A percentile compares a stretch with the other conserved stretches of the same genome.
Evolutionary conservation across 2,113 vertebrate genomes (phyloP).

Genomic region (Mus musculus): DNA sequence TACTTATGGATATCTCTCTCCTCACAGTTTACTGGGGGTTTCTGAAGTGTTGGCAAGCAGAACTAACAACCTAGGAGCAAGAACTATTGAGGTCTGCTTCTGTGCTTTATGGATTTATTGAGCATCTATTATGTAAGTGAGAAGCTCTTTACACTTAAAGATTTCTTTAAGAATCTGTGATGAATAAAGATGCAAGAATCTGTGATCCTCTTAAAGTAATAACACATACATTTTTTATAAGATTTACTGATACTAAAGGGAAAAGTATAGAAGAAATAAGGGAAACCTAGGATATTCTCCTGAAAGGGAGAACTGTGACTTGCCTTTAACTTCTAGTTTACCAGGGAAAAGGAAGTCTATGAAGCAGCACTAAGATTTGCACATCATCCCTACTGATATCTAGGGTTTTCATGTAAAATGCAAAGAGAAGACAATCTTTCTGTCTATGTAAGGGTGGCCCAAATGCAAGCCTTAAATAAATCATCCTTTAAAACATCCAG

Average conservation of each 20-base stretch:
- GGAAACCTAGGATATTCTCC: neutral
- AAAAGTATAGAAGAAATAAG: neutral
- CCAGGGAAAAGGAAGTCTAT: neutral
- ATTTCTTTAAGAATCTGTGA: neutral
- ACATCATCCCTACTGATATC: neutral
- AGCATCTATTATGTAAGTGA: neutral
- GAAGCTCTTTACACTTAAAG: neutral
- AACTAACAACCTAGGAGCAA: neutral
- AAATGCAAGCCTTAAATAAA: slow-evolving; percentile 2
- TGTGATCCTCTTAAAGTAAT: neutral
- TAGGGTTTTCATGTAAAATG: slow-evolving; percentile 10
- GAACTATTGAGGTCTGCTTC: neutral
- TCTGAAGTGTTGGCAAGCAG: neutral
- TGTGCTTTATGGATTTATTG: neutral
- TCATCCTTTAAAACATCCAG: neutral
- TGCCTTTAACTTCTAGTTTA: neutral
- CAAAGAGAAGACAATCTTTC: slow-evolving; percentile 23
- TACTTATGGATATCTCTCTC: neutral
- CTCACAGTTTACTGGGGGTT: neutral
- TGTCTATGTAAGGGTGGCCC: neutral
- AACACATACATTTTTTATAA: neutral
- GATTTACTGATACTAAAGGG: neutral
- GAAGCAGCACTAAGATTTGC: neutral
- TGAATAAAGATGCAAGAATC: neutral
- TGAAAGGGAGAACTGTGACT: neutral